Base-by-base conservation (phyloP, 2,113 vertebrate genomes). In the Gulo gulo region DNA sequence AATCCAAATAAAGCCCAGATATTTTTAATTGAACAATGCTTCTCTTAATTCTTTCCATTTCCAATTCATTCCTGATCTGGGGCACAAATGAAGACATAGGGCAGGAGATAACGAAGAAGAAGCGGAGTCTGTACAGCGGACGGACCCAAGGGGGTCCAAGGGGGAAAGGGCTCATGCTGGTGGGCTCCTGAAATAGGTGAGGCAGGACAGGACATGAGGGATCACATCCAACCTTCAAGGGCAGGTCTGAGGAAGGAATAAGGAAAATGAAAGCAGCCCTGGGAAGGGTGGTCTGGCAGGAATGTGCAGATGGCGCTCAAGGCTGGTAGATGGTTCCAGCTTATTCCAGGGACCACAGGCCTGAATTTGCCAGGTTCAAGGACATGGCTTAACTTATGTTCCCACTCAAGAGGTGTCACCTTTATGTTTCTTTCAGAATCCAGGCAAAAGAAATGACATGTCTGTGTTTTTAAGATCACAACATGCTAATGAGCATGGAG, bases 91-190 rank as follows among this genome's bases (percentile, higher is more conserved):
- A 85, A 50, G 80, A 90, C 15, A 15, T 0, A 4, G 36, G 34
- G 5, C 26, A 39, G 2, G 11, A 42, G 7, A 34, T 55, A 12
- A 81, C 2, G 26, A 88, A 10, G 78, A 57, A 34, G 42, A 15
- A 34, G 8, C 0, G 0, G 2, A 8, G 11, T n/a, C 55, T 20
- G 42, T 1, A 2, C 2, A 8, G 3, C 2, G 24, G 88, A 2
- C 24, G 3, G 18, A 20, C 15, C 39, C 7, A 16, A 2, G 4
- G 6, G 26, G 18, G n/a, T 12, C 0, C 20, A 13, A 23, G 15
- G 34, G 15, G 52, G 36, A 36, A 47, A 9, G 1, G 6, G 23
- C 65, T 34, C 5, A 0, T 10, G 6, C n/a, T 34, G 1, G 14
- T 1, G 36, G 24, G 16, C 42, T 65, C 81, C 81, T 67, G 71